phyloP scores from a whole-genome alignment of 2,888 invertebrate genomes.

The Epinotia bilunana region DNA sequence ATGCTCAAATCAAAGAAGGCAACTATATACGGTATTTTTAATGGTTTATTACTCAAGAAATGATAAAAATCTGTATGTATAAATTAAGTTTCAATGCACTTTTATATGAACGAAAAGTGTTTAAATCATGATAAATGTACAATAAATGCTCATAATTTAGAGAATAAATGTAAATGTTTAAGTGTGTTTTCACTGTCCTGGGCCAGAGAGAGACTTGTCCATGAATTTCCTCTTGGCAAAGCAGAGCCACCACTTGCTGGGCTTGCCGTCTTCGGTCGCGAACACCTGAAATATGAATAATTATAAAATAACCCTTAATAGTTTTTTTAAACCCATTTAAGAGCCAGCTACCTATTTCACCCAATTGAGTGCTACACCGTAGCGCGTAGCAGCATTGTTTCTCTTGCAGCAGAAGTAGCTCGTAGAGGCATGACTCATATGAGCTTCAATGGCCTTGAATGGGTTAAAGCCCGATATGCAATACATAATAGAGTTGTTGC shows the following conservation, averaged over 20 bases:
- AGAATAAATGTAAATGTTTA: conserved; percentile 7
- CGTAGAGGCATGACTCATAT: no score
- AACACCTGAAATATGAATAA: conserved; percentile 83
- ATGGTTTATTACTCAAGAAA: conserved; percentile 25
- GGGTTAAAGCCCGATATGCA: no score
- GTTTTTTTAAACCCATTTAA: no score
- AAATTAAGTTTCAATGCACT: conserved; percentile 32
- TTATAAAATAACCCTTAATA: no score
- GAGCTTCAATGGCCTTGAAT: no score
- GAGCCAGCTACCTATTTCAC: no score
- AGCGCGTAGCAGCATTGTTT: no score
- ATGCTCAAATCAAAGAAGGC: conserved; percentile 15
- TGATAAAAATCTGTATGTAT: conserved; percentile 12
- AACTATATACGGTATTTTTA: conserved; percentile 32
- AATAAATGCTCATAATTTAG: conserved; percentile 49
- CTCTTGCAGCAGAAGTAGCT: no score
- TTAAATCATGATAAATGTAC: conserved; percentile 32
- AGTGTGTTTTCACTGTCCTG: conserved; percentile 88
- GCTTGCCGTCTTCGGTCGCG: conserved; percentile 95
- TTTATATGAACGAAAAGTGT: conserved; percentile 20
- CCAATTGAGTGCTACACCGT: no score
- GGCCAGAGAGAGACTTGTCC: conserved; percentile 98
- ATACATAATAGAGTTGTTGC: no score
- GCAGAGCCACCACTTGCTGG: conserved; percentile 99
- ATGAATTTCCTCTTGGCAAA: conserved; percentile 99